Evolutionary conservation across 2,113 vertebrate species (phyloP), one percentile per base, ranked within the genome.

Genomic region (Periophthalmodon schlosseri): DNA sequence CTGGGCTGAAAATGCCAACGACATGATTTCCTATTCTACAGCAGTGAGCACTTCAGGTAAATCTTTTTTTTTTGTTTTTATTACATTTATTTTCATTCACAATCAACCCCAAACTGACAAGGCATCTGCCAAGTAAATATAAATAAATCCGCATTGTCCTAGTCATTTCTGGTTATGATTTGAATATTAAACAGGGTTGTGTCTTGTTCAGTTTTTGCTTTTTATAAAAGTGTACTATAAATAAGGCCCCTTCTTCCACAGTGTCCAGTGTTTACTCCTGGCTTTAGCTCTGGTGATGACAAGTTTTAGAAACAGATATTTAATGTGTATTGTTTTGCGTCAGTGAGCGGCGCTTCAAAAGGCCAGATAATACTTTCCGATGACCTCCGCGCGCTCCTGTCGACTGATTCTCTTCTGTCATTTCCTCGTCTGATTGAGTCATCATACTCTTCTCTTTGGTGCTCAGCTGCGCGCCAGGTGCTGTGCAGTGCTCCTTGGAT

Each of bases 1-100:
- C 94, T 99, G 98, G 98, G 98, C 98, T 93, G 97, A 99, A 93
- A 99, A 99, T 77, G 94, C 95, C 80, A 94, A 94, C 92, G 94
- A 95, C 86, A 93, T 94, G 86, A 97, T 95, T 76, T 93, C 96
- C 89, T 98, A 98, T 86, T 97, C 97, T 82, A 98, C 97, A 94
- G 98, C 97, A 95, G 97, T 98, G 95, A 99, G 98, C 96, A 99
- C 97, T 93, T 99, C 98, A 98, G 98, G 98, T 99, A 99, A 95
- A 82, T 69, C 28, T 28, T 28, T 28, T 28, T 28, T 92, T 47
- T 72, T 52, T 75, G 28, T 50, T 47, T 44, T 23, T 23, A 2
- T 60, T 21, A 13, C 9, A 12, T 47, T 47, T 50, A 18, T 50
- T 50, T 50, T 15, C 14, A 14, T 5, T 56, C n/a, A 10, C 52